Evolutionary conservation across 23 tunicate genomes (phyloP).

Genomic region (Styela clava): DNA sequence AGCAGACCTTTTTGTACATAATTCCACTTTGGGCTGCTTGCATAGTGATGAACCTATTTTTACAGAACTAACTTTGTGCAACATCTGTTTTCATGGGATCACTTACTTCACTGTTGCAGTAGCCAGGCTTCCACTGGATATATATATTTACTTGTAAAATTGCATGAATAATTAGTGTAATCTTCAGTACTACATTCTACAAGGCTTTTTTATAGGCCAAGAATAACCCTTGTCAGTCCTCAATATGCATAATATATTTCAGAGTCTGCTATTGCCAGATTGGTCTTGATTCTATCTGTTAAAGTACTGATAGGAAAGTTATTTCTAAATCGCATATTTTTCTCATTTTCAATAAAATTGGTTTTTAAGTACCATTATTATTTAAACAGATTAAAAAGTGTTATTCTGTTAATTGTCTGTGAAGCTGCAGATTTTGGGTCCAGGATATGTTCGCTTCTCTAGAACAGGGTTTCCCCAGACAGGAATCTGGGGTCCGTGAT

Average conservation of each 20-base stretch:
- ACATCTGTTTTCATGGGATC: no score
- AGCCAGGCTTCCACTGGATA: background rate
- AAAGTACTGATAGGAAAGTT: background rate
- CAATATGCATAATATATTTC: background rate
- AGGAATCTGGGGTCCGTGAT: no score
- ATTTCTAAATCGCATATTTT: background rate
- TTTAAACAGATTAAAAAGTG: slow-evolving; percentile 33
- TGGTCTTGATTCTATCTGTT: no score
- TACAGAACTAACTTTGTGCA: no score
- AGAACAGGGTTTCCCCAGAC: no score
- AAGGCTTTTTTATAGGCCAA: no score
- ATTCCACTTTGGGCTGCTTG: background rate
- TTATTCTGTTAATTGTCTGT: no score
- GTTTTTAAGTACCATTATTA: slow-evolving; percentile 25
- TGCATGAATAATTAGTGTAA: background rate
- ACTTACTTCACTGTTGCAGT: background rate
- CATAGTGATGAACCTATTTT: slow-evolving; percentile 6
- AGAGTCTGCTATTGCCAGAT: background rate
- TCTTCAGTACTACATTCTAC: no score
- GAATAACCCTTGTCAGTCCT: background rate
- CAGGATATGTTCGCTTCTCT: no score
- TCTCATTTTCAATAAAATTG: slow-evolving; percentile 29
- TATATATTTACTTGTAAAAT: background rate
- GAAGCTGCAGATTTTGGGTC: no score
- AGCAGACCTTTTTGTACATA: background rate